A percentile compares a stretch with the other conserved stretches of the same genome.
Conservation (phyloP, 2,113 vertebrate species). For the Pygoscelis adeliae region DNA sequence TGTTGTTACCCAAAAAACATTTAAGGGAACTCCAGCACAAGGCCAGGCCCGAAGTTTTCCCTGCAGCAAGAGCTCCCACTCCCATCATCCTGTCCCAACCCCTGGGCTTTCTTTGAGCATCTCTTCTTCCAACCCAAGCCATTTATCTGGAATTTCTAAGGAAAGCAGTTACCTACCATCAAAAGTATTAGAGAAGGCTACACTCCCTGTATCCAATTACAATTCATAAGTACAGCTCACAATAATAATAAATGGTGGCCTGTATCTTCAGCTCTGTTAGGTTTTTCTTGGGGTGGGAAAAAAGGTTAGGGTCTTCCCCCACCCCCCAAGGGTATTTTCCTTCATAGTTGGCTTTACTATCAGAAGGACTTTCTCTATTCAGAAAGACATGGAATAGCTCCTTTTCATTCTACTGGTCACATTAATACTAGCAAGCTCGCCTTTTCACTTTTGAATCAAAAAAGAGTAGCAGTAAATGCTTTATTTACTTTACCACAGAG, state of each 20-base stretch:
- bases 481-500: not conserved
- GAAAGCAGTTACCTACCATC: not conserved
- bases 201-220: not conserved
- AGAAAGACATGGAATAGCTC: not conserved
- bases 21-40: not conserved
- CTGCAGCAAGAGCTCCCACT: not conserved
- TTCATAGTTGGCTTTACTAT: not conserved
- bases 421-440: not conserved
- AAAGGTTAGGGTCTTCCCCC: not conserved
- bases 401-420: not conserved
- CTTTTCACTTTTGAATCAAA: not conserved
- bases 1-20: not conserved
- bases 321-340: not conserved
- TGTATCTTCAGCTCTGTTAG: not conserved
- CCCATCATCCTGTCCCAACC: not conserved
- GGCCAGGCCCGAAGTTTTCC: not conserved
- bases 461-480: not conserved
- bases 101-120: not conserved
- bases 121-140: not conserved
- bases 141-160: not conserved
- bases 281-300: not conserved
- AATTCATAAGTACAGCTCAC: not conserved
- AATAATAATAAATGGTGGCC: not conserved
- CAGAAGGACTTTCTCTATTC: not conserved
- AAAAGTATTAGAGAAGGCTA: not conserved